phyloP scores from a whole-genome alignment of 2,888 invertebrate genomes.

The Drosophila birchii region DNA sequence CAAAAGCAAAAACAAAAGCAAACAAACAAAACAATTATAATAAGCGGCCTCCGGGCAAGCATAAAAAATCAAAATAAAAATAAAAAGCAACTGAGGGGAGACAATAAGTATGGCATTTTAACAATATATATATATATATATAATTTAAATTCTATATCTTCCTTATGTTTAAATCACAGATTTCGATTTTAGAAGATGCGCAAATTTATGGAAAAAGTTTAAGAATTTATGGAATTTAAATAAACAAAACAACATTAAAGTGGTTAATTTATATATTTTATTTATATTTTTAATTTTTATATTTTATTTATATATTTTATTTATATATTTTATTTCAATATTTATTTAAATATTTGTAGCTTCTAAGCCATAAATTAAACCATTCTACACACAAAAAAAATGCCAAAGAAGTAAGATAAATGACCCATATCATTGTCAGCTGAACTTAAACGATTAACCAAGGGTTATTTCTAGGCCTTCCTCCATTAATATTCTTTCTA shows the following conservation, averaged over 20 bases:
- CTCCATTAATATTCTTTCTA: constrained; percentile 16
- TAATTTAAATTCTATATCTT: too few relatives aligned
- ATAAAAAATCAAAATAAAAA: background rate
- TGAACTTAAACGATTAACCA: constrained; percentile 20
- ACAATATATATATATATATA: background rate
- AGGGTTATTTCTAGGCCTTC: constrained; percentile 8
- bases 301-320: background rate
- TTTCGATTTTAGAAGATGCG: background rate
- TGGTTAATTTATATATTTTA: too few relatives aligned
- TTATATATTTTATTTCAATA: background rate
- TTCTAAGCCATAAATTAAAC: background rate
- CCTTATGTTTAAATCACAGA: too few relatives aligned
- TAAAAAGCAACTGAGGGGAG: constrained; percentile 16
- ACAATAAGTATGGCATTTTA: constrained; percentile 1
- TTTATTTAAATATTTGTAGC: background rate
- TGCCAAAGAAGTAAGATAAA: constrained; percentile 10
- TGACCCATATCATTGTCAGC: constrained; percentile 13
- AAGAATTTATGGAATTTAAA: background rate
- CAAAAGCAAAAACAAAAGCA: constrained; percentile 39
- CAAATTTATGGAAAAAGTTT: background rate
- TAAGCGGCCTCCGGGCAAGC: constrained; percentile 43
- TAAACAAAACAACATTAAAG: too few relatives aligned
- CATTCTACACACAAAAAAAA: background rate
- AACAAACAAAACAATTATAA: constrained; percentile 62
- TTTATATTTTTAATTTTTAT: background rate